phyloP scores from a whole-genome alignment of 2,797 vertebrate species.

The Acanthis flammea region DNA sequence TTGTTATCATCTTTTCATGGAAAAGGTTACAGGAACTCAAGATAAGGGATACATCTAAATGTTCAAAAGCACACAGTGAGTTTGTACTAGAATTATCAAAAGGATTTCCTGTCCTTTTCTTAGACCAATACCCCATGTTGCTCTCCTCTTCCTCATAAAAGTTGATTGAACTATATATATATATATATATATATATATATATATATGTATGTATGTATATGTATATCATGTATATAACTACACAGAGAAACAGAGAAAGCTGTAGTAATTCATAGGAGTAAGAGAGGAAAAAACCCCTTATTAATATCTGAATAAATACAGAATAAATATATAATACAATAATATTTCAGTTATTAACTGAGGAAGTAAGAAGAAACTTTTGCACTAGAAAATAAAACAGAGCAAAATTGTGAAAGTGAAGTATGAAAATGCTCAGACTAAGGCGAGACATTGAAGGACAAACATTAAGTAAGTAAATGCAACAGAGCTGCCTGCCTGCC shows the following conservation, averaged over 20 bases:
- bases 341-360: neutral
- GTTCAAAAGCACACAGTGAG: neutral
- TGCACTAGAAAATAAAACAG: neutral
- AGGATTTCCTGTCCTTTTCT: neutral
- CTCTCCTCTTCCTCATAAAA: neutral
- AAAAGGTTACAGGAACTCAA: slow-evolving; percentile 4
- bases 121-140: neutral
- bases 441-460: neutral
- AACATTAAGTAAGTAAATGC: slow-evolving; percentile 32
- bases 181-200: neutral
- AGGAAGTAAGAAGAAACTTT: neutral
- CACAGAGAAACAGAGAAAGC: neutral
- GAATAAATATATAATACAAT: neutral
- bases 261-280: neutral
- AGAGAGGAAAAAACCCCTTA: neutral
- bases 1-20: neutral
- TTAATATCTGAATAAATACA: neutral
- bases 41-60: neutral
- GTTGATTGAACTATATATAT: neutral
- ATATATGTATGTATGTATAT: neutral
- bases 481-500: neutral
- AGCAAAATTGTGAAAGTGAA: neutral
- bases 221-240: neutral
- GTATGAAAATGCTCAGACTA: neutral
- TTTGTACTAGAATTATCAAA: neutral